Evolutionary conservation across 1,140 invertebrate species (phyloP), one percentile per base, ranked within the genome.

Genomic region (Chrysopa pallens): DNA sequence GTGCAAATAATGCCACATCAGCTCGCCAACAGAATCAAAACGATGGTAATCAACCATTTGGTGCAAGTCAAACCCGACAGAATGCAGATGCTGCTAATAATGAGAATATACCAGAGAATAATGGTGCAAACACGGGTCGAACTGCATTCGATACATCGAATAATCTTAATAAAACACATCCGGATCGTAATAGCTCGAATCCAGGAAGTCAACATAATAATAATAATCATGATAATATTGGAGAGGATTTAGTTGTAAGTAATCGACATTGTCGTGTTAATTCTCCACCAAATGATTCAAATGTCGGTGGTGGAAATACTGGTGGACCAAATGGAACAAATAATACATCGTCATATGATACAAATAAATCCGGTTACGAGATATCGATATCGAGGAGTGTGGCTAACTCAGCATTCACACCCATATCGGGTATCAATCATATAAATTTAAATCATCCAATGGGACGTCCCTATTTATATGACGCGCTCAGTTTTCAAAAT

Each of bases 401-500:
- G 51, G 76, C 75, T 14, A 84, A 85, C 47, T 92, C 87, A 36
- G 88, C 89, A 36, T 93, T 92, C 61, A 84, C 89, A 14, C 80
- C 89, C 8, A 84, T 92, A 57, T 77, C 84, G 27, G 79, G 81
- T 68, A 72, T 76, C 15, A 77, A 84, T 39, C 76, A 82, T 52
- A 54, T 80, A 40, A 76, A 82, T 53, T 59, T 80, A 45, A 74
- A 78, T 46, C 79, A 84, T 50, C 70, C 78, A 53, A 76, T 77
- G 51, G 74, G 77, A 49, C 66, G 83, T 53, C 78, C 80, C 42
- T 95, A 94, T 68, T 76, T 94, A 28, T 95, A 95, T 65, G 91
- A 95, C 55, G 85, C 89, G 15, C 77, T 94, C 52, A 84, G 83
- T 52, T 87, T 86, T 69, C 76, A 73, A 63, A 73, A 47, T 58